Evolutionary conservation across 2,113 vertebrate species (phyloP).

Genomic region (Pelecanoides urinatrix): DNA sequence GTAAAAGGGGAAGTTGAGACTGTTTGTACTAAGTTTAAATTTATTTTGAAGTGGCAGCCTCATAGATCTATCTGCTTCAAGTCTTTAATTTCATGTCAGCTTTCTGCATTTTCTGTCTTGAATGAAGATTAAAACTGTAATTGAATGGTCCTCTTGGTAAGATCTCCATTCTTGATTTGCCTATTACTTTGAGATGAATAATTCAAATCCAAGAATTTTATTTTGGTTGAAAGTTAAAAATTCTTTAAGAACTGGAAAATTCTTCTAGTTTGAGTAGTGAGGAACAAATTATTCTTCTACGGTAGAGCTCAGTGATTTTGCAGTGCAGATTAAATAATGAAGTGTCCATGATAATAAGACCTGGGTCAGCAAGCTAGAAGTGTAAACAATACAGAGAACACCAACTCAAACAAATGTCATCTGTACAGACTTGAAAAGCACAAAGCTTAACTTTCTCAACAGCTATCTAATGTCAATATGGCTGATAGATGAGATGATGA

Average conservation of each 20-base stretch:
- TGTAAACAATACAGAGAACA: not conserved
- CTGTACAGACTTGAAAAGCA: not conserved
- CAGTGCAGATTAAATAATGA: not conserved
- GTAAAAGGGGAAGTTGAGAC: not conserved
- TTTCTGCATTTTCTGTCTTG: not conserved
- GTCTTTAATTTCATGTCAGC: not conserved
- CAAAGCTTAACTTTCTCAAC: not conserved
- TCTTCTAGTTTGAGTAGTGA: not conserved
- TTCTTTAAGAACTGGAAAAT: not conserved
- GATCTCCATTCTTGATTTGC: not conserved
- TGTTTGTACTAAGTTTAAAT: not conserved
- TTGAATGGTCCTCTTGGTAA: not conserved
- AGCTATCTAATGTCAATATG: not conserved
- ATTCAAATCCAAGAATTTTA: not conserved
- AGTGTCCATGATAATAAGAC: not conserved
- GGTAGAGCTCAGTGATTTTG: not conserved
- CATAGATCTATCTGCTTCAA: not conserved
- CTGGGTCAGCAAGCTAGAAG: not conserved
- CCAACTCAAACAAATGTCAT: not conserved
- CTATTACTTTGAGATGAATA: not conserved
- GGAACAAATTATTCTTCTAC: not conserved
- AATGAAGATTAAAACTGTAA: not conserved
- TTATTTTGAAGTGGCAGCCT: not conserved
- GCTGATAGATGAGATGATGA: not conserved
- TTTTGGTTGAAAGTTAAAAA: not conserved